phyloP scores from a whole-genome alignment of 2,888 invertebrate species.

The Apamea crenata region DNA sequence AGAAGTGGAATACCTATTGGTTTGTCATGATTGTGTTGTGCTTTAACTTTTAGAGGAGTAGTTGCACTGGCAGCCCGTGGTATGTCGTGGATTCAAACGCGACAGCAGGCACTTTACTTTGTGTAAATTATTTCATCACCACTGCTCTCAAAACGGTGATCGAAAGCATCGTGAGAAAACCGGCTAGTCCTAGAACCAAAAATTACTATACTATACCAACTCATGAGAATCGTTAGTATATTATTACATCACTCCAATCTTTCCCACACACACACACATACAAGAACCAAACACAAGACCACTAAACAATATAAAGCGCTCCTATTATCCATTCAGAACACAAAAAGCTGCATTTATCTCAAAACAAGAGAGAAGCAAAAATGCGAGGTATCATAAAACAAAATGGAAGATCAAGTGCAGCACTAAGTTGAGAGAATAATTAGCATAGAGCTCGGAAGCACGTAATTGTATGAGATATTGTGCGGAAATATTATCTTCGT shows the following conservation, averaged over 20 bases:
- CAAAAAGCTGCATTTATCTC: slow-evolving; percentile 79
- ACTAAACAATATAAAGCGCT: slow-evolving; percentile 70
- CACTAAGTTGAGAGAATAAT: slow-evolving; percentile 81
- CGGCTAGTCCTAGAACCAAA: background rate
- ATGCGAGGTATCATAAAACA: slow-evolving; percentile 66
- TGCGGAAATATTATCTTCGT: slow-evolving; percentile 55
- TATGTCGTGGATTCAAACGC: too few relatives aligned
- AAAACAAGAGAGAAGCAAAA: slow-evolving; percentile 75
- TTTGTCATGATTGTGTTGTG: background rate
- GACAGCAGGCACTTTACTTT: too few relatives aligned
- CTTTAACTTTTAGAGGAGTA: background rate
- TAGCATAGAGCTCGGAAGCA: slow-evolving; percentile 70
- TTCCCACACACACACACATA: background rate
- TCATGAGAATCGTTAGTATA: background rate
- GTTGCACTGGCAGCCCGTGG: too few relatives aligned
- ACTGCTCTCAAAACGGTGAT: too few relatives aligned
- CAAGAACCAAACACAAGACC: slow-evolving; percentile 36
- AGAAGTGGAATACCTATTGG: background rate
- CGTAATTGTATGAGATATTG: slow-evolving; percentile 66
- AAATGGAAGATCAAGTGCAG: slow-evolving; percentile 78
- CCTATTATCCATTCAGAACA: slow-evolving; percentile 74
- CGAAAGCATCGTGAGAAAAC: background rate
- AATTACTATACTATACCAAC: too few relatives aligned
- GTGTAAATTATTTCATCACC: too few relatives aligned
- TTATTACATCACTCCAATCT: background rate